A percentile compares a stretch with the other conserved stretches of the same genome.
Evolutionary conservation across 1,140 invertebrate species (phyloP).

Genomic region (Drosophila chauvacae): DNA sequence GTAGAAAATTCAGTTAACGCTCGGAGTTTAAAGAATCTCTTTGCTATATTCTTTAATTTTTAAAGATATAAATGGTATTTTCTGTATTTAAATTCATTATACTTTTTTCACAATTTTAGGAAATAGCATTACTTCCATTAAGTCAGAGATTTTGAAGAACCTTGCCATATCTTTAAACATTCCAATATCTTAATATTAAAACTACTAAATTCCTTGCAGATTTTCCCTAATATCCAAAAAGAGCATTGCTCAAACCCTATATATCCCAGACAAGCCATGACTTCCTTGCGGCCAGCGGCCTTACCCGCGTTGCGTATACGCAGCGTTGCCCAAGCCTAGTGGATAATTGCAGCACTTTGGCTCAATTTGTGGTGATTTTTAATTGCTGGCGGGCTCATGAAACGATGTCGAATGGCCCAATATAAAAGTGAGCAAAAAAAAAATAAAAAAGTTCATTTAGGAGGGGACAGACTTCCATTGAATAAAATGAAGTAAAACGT

Average conservation of each 20-base stretch:
- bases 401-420: conserved; percentile 11
- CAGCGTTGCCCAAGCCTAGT: conserved; percentile 33
- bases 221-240: background rate
- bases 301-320: conserved; percentile 56
- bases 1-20: too few relatives aligned
- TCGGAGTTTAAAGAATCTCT: too few relatives aligned
- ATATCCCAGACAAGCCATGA: background rate
- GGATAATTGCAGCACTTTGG: conserved; percentile 55
- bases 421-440: background rate
- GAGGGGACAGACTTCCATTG: background rate
- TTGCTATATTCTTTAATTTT: too few relatives aligned
- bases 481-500: conserved; percentile 6
- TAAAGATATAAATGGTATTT: too few relatives aligned
- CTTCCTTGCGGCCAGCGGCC: conserved; percentile 2
- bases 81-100: too few relatives aligned
- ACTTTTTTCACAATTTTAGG: too few relatives aligned
- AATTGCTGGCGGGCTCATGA: conserved; percentile 32
- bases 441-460: background rate
- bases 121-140: too few relatives aligned
- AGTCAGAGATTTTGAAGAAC: background rate
- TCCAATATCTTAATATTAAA: background rate
- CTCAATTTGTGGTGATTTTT: conserved; percentile 47
- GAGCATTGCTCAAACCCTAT: background rate
- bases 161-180: too few relatives aligned
- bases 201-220: too few relatives aligned